Base-by-base conservation (phyloP, 2,113 vertebrate genomes). In the Rhynchopsitta pachyrhyncha region DNA sequence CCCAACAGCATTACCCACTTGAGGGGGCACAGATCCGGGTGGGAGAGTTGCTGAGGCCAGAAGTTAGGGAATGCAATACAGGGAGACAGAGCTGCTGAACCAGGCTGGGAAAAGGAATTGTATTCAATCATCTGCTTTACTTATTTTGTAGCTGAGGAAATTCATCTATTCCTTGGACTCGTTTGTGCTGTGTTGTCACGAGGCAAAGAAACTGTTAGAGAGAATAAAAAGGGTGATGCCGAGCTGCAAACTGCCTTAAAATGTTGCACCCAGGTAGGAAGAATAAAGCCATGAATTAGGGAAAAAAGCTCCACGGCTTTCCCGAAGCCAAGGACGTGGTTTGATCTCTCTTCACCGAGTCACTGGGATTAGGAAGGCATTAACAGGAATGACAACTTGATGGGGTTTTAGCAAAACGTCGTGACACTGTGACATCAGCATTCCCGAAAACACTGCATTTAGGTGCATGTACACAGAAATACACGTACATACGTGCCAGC, bases 401-500 rank as follows among this genome's bases (percentile, higher is more conserved):
- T 7, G 22, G 41, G 39, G 53, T 94, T 88, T 88, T 67, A 95
- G 71, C 49, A n/a, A 87, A 81, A 70, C 13, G 1, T 46, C 33
- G 0, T 47, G 86, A 71, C 67, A n/a, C 55, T 68, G 81, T 59
- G 92, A 82, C 92, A 63, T 24, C 60, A 7, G 42, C 59, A 55
- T 88, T 18, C 80, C 27, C 24, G 63, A 83, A 78, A 74, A n/a
- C 4, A 7, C 23, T 4, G 0, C 17, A 3, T 59, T 29, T 27
- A 59, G 37, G 39, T 2, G 22, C 2, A 53, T 14, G 57, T 9
- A 22, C 4, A 3, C 5, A 52, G 89, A 39, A 79, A 82, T 8
- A n/a, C 22, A 4, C 0, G 3, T 1, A 22, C 1, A 2, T 17
- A 33, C 11, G 1, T 77, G 67, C 7, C 53, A 76, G 4, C 3